Evolutionary conservation across 1,140 invertebrate genomes (phyloP), one percentile per base, ranked within the genome.

Genomic region (Ips nitidus): DNA sequence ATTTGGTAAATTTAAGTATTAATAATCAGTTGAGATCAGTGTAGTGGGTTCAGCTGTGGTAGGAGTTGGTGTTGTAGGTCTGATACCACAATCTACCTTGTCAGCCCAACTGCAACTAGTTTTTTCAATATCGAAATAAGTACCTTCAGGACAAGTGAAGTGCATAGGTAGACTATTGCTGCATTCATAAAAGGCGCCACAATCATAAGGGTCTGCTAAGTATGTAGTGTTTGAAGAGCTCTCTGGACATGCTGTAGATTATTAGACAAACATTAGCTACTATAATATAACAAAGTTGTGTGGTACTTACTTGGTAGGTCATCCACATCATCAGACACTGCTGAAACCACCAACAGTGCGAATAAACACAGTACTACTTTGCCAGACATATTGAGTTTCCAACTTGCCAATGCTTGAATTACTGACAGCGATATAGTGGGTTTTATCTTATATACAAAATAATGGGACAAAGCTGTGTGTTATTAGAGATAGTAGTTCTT

Each of bases 111-210:
- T 47, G 40, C 66, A 68, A 2, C 6, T 7, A 0, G 57, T 1
- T 41, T 36, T 39, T 2, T 2, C 6, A 4, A 2, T n/a, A 52
- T 55, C 37, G 52, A 36, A 68, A 37, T 61, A 61, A 5, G 41
- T 50, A 8, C 58, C 58, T 2, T 38, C 4, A 4, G 47, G 3
- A 53, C 66, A 68, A 6, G 3, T 1, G 0, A 68, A 41, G 5
- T 60, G 8, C n/a, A 61, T 7, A 1, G 66, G 38, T 7, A 1
- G 0, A 2, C 40, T 6, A 38, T 53, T 58, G 4, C 52, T 5
- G 39, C 58, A 68, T 43, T 68, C 66, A 40, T 68, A 68, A 40
- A 43, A 61, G 43, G 22, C 1, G 38, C 47, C 36, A 40, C 66
- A 68, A 47, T 68, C 47, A 4, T 61, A 40, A 1, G 66, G 52